Evolutionary conservation across 2,888 invertebrate genomes (phyloP).

Genomic region (Vesta saturnalis): DNA sequence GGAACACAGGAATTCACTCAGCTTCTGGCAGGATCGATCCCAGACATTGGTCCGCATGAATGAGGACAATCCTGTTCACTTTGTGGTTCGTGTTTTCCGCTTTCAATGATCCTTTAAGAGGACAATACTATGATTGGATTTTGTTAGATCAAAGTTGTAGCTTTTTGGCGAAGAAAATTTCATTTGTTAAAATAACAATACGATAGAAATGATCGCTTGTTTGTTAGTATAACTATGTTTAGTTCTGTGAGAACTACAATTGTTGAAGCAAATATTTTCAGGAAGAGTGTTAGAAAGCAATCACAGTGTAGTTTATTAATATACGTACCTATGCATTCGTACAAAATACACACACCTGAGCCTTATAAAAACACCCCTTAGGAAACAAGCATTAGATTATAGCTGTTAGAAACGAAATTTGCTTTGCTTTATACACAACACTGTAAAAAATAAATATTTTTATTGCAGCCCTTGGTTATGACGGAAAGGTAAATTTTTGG

Average conservation of each 20-base stretch:
- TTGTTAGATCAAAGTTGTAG: constrained; percentile 31
- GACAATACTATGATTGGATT: constrained; percentile 39
- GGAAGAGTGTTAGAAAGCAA: background rate
- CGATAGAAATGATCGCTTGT: constrained; percentile 16
- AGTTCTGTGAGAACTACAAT: background rate
- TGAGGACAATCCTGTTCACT: constrained; percentile 48
- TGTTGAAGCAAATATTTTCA: background rate
- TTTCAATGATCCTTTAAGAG: constrained; percentile 48
- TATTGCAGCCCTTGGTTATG: too few relatives aligned
- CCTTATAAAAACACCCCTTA: background rate
- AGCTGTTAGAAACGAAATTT: background rate
- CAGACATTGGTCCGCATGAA: constrained; percentile 49
- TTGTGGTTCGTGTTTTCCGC: constrained; percentile 50
- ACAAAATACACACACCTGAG: background rate
- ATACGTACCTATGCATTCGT: background rate
- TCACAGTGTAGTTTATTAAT: background rate
- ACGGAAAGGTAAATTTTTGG: too few relatives aligned
- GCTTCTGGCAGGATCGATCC: constrained; percentile 49
- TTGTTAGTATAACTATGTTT: background rate
- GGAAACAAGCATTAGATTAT: background rate
- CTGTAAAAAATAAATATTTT: too few relatives aligned
- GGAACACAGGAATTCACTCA: constrained; percentile 52
- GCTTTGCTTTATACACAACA: background rate
- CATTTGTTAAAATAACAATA: constrained; percentile 24
- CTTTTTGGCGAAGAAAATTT: constrained; percentile 28